These are phyloP conservation scores for Lepidotrigona ventralis DNA, from an alignment of 1,140 invertebrate species.

Conservation along the genomic window DNA sequence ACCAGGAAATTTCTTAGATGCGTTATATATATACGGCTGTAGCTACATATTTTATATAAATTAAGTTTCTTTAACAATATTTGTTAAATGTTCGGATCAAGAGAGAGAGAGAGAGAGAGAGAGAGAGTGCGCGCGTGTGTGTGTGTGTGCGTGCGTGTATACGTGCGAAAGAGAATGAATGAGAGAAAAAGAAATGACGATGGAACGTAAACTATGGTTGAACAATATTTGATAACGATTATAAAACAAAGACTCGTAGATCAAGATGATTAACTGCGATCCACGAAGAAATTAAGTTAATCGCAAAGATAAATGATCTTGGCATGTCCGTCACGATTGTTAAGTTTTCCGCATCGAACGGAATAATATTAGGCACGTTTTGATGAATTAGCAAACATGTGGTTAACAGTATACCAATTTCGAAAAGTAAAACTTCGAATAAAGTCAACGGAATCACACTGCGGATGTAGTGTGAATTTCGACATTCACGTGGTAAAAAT, in stretches of 20 bases:
- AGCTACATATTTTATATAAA: constrained; percentile 40
- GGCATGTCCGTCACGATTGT: constrained; percentile 53
- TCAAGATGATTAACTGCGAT: constrained; percentile 5
- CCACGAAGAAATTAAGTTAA: constrained; percentile 14
- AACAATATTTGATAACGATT: constrained; percentile 13
- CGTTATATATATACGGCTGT: constrained; percentile 30
- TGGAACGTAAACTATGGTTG: neutral
- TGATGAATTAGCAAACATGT: constrained; percentile 3
- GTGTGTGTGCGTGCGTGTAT: no score
- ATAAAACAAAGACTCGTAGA: constrained; percentile 30
- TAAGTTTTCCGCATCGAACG: constrained; percentile 51
- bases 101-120: neutral
- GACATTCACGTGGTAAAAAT: constrained; percentile 13
- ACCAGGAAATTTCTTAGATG: constrained; percentile 24
- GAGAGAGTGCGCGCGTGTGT: neutral
- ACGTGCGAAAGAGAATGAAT: no score
- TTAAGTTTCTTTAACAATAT: constrained; percentile 38
- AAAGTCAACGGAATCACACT: neutral
- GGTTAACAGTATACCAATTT: constrained; percentile 59
- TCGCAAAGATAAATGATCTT: constrained; percentile 11
- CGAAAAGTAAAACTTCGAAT: constrained; percentile 9
- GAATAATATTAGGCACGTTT: constrained; percentile 18
- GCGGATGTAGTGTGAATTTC: constrained; percentile 4
- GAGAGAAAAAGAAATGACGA: neutral
- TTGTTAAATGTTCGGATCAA: constrained; percentile 35